Base-by-base conservation (phyloP, 1,140 invertebrate genomes). In the Tetramorium simillimum region DNA sequence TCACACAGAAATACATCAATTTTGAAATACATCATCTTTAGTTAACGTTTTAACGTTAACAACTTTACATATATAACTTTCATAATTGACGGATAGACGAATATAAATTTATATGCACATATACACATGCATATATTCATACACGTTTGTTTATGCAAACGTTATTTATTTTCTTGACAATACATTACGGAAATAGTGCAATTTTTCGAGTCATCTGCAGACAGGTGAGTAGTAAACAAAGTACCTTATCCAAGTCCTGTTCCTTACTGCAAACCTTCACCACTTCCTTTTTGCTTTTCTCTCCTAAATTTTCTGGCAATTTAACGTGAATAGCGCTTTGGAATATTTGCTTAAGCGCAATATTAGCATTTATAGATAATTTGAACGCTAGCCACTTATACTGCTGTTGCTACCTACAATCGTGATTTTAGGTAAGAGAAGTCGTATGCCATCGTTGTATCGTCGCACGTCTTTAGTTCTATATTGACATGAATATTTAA, bases 341-440 rank as follows among this genome's bases (percentile, higher is more conserved):
- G 46, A 78, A 21, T 84, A 86, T 49, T 62, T 24, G 72, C 49
- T 73, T 88, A 2, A 18, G 58, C 37, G 70, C 49, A 82, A 18
- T 78, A 77, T 70, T 73, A 88, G 53, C 33, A 73, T 84, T 82
- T 28, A 63, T 86, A 90, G 72, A 88, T 56, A 70, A 77, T 60
- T 40, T 81, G 40, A 88, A 51, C 60, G 53, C 46, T 90, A 88
- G 84, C 56, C 85, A 91, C 49, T 85, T 89, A 76, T 90, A 87
- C 78, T 58, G 80, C 58, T 90, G 60, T 88, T 88, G 77, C 56
- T 90, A 87, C 21, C 76, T 86, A 60, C 78, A 88, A 84, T 90
- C 76, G 62, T 87, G 63, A 88, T 43, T 28, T 88, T 92, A 80
- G 89, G 92, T 92, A 92, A 92, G 91, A 78, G 21, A 91, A 89